Conservation (phyloP, 1,140 invertebrate genomes). For the honey bee (Apis mellifera) region DNA sequence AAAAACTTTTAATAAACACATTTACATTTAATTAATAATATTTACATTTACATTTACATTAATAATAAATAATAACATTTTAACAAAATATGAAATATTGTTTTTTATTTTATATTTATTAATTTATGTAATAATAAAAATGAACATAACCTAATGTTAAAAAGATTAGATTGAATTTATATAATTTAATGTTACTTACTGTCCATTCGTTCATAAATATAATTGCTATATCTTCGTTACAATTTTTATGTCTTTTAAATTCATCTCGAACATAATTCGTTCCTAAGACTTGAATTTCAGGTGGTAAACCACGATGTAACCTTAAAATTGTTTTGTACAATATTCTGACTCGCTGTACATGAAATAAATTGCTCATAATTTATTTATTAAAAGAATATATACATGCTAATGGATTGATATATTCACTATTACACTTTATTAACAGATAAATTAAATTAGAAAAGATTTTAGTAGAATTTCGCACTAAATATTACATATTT, state of each 20-base stretch:
- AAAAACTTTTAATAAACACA: background rate
- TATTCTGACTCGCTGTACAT: conserved; percentile 86
- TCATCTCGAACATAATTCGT: conserved; percentile 94
- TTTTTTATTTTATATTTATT: background rate
- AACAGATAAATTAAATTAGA: background rate
- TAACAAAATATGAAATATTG: background rate
- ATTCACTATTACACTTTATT: conserved; percentile 3
- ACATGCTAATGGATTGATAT: background rate
- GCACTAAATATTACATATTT: background rate
- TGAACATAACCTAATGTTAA: conserved; percentile 2
- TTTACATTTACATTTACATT: too few relatives aligned
- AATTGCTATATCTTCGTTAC: conserved; percentile 85
- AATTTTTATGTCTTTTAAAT: conserved; percentile 93
- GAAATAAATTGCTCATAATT: conserved; percentile 72
- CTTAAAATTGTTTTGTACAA: conserved; percentile 95
- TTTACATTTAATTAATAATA: too few relatives aligned
- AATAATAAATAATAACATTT: too few relatives aligned
- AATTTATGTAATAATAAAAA: background rate
- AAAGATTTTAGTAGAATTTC: background rate
- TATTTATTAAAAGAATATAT: background rate
- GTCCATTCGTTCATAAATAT: conserved; percentile 95
- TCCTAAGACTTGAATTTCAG: conserved; percentile 88
- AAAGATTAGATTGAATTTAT: background rate
- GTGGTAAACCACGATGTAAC: conserved; percentile 91
- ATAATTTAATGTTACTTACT: conserved; percentile 82